A percentile compares a stretch with the other conserved stretches of the same genome.
phyloP scores from a whole-genome alignment of 2,797 vertebrate species.

The Lutjanus campechanus region DNA sequence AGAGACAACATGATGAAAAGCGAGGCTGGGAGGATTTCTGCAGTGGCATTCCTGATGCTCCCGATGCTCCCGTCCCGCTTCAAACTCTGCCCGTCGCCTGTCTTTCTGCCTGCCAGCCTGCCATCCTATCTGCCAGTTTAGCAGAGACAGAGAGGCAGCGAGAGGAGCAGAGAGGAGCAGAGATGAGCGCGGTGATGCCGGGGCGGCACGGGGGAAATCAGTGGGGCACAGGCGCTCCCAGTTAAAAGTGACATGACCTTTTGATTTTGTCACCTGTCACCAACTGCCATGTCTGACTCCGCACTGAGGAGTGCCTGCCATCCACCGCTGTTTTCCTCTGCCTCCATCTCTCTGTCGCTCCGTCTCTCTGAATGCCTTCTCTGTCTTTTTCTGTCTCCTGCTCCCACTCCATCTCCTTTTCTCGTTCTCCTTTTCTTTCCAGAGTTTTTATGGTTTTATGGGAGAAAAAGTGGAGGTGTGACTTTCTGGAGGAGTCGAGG shows the following conservation, averaged over 20 bases:
- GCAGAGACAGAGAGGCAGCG: slow-evolving; percentile 78
- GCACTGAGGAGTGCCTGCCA: slow-evolving; percentile 82
- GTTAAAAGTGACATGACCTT: slow-evolving; percentile 99
- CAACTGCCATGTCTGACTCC: slow-evolving; percentile 88
- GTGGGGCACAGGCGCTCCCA: slow-evolving; percentile 95
- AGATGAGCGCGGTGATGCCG: slow-evolving; percentile 76
- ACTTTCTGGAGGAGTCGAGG: slow-evolving; percentile 72
- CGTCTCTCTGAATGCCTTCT: slow-evolving; percentile 73
- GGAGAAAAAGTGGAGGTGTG: slow-evolving; percentile 68
- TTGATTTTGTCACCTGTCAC: slow-evolving; percentile 98
- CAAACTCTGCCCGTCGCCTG: slow-evolving; percentile 82
- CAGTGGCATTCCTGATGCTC: slow-evolving; percentile 79
- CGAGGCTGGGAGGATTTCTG: slow-evolving; percentile 78
- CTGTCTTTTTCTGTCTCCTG: slow-evolving; percentile 78
- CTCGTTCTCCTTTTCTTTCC: slow-evolving; percentile 76
- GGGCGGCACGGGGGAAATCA: slow-evolving; percentile 94
- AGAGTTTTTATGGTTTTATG: slow-evolving; percentile 59
- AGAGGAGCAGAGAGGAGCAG: slow-evolving; percentile 66
- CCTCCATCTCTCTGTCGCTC: slow-evolving; percentile 68
- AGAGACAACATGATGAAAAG: slow-evolving; percentile 77
- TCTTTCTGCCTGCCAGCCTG: slow-evolving; percentile 83
- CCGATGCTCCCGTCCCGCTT: slow-evolving; percentile 84
- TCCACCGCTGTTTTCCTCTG: slow-evolving; percentile 76
- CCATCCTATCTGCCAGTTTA: slow-evolving; percentile 84
- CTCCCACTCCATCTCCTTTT: slow-evolving; percentile 78